Conservation (phyloP, 1,140 invertebrate species). For the Nautilus pompilius region DNA sequence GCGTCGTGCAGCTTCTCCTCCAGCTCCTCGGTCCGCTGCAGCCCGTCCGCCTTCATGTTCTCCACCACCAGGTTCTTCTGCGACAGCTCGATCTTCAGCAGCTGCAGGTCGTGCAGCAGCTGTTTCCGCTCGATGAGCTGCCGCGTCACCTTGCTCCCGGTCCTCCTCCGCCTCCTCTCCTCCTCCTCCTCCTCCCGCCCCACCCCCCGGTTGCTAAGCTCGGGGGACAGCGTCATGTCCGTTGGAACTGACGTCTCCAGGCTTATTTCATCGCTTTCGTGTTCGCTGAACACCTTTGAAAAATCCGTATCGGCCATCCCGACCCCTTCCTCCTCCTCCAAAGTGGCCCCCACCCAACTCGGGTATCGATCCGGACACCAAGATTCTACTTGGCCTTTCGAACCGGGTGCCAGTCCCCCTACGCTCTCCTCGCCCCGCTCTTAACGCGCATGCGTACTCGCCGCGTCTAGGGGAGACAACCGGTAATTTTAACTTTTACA, state of each 20-base stretch:
- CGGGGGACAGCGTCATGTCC: constrained; percentile 46
- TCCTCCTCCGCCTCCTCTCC: constrained; percentile 21
- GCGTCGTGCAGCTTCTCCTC: constrained; percentile 54
- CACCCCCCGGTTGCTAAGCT: constrained; percentile 25
- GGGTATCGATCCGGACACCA: no score
- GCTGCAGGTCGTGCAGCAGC: constrained; percentile 52
- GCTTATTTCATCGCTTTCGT: constrained; percentile 45
- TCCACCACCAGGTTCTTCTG: constrained; percentile 52
- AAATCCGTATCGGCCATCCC: constrained; percentile 44
- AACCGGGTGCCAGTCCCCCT: no score
- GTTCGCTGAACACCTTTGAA: constrained; percentile 45
- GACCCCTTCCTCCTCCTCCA: no score
- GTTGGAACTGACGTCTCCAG: constrained; percentile 46
- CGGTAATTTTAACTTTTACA: no score
- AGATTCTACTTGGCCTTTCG: no score
- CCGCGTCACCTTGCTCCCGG: constrained; percentile 35
- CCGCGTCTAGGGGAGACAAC: no score
- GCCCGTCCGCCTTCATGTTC: constrained; percentile 51
- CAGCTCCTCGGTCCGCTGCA: constrained; percentile 49
- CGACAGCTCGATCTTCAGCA: constrained; percentile 55
- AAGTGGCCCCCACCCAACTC: no score
- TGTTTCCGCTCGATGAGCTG: constrained; percentile 52
- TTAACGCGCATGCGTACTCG: no score
- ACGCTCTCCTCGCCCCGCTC: no score
- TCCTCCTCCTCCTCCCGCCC: constrained; percentile 20